Evolutionary conservation across 2,113 vertebrate genomes (phyloP).

Genomic region (Silurus asotus): DNA sequence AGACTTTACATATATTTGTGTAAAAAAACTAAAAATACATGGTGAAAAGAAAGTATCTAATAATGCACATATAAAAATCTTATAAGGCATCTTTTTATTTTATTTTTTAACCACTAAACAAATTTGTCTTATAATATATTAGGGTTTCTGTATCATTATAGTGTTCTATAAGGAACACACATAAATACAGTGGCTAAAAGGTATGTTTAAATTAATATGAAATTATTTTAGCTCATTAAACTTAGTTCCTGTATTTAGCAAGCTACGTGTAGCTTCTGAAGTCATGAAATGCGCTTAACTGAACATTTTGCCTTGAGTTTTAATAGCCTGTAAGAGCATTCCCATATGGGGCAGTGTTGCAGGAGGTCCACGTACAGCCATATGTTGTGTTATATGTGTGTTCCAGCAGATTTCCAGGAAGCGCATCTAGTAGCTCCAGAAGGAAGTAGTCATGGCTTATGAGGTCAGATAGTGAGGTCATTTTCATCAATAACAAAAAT

Average conservation of each 20-base stretch:
- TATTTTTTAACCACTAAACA: not conserved
- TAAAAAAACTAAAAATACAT: not conserved
- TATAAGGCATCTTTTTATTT: too few species aligned
- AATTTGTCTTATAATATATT: not conserved
- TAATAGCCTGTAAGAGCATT: constrained; percentile 38
- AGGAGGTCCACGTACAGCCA: constrained; percentile 7
- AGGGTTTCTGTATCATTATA: not conserved
- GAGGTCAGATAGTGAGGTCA: constrained; percentile 34
- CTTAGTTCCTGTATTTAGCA: not conserved
- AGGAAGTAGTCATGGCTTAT: constrained; percentile 30
- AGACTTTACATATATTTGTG: not conserved
- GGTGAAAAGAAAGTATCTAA: not conserved
- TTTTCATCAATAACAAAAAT: not conserved
- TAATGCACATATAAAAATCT: not conserved
- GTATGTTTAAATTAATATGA: not conserved
- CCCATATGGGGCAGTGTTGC: constrained; percentile 7
- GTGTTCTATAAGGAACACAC: not conserved
- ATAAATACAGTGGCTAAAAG: not conserved
- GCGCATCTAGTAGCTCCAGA: constrained; percentile 14
- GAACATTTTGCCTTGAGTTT: not conserved
- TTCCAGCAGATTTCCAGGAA: constrained; percentile 11
- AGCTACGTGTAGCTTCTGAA: constrained; percentile 3
- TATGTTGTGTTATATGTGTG: constrained; percentile 20
- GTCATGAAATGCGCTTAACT: not conserved
- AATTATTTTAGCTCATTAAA: not conserved